Evolutionary conservation across 2,888 invertebrate species (phyloP).

Genomic region (Quadriops clusia): DNA sequence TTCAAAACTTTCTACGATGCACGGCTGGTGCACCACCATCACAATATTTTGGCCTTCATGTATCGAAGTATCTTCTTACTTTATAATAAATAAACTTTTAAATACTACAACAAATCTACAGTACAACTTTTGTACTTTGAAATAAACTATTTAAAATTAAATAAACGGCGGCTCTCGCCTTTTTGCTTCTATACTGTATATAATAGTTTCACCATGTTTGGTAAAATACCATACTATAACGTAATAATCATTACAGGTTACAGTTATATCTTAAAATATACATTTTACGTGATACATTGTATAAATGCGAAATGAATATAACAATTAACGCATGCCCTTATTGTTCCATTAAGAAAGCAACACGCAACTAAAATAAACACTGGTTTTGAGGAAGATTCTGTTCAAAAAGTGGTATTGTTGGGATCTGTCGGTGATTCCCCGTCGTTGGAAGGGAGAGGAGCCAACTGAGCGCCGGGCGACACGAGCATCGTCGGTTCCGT

Average conservation of each 20-base stretch:
- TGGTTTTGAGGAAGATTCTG: constrained; percentile 14
- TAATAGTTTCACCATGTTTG: constrained; percentile 28
- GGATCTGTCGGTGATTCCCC: constrained; percentile 38
- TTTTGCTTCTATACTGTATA: constrained; percentile 18
- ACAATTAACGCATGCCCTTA: constrained; percentile 12
- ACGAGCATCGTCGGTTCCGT: constrained; percentile 70
- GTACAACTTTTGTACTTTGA: constrained; percentile 24
- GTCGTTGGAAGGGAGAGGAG: constrained; percentile 37
- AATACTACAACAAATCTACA: constrained; percentile 22
- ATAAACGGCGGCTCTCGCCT: constrained; percentile 21
- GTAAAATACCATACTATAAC: constrained; percentile 49
- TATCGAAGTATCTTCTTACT: neutral
- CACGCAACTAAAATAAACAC: constrained; percentile 4
- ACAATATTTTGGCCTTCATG: too few species aligned
- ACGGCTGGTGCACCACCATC: too few species aligned
- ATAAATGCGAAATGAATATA: constrained; percentile 27
- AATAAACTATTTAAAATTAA: constrained; percentile 25
- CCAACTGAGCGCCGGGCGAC: constrained; percentile 39
- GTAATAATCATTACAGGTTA: constrained; percentile 45
- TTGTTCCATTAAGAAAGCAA: neutral
- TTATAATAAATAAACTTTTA: constrained; percentile 20
- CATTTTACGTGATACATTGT: constrained; percentile 25
- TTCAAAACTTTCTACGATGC: too few species aligned
- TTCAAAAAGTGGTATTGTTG: constrained; percentile 35
- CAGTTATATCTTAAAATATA: constrained; percentile 27